Conservation (phyloP, 2,797 vertebrate species). For the Percopsis omiscomaycus region DNA sequence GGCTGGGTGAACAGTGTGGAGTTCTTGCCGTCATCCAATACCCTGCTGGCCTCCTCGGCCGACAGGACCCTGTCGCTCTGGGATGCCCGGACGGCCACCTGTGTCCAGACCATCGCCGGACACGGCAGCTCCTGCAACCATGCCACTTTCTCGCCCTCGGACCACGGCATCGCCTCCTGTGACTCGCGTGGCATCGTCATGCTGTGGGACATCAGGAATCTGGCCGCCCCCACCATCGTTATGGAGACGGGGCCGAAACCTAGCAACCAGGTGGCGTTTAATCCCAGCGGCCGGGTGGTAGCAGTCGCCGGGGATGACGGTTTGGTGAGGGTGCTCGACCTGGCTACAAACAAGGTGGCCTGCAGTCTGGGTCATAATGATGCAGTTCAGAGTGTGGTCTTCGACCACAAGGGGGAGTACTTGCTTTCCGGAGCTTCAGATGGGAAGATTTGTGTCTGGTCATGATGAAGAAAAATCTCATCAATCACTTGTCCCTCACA, state of each 20-base stretch:
- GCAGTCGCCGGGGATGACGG: constrained; percentile 78
- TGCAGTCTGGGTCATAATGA: constrained; percentile 69
- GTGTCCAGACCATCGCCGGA: constrained; percentile 76
- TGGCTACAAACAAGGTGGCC: constrained; percentile 62
- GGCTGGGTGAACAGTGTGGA: constrained; percentile 79
- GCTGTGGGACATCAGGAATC: constrained; percentile 82
- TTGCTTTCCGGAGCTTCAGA: constrained; percentile 77
- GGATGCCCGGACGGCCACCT: constrained; percentile 69
- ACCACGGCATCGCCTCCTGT: constrained; percentile 79
- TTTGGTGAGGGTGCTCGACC: constrained; percentile 74
- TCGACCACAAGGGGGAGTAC: constrained; percentile 67
- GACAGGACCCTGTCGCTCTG: constrained; percentile 66
- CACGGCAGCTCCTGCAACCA: constrained; percentile 82
- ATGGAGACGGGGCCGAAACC: constrained; percentile 76
- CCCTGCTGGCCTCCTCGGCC: constrained; percentile 60
- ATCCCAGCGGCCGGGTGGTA: constrained; percentile 74
- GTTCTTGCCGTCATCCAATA: constrained; percentile 75
- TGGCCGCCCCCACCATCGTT: constrained; percentile 32
- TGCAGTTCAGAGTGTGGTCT: constrained; percentile 70
- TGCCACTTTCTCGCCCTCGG: constrained; percentile 68
- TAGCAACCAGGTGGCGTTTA: constrained; percentile 76
- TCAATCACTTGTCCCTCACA: neutral
- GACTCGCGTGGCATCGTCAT: constrained; percentile 75
- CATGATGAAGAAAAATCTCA: no score
- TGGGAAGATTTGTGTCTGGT: constrained; percentile 1